Evolutionary conservation across 2,113 vertebrate genomes (phyloP).

Genomic region (Phrynosoma blainvillii): DNA sequence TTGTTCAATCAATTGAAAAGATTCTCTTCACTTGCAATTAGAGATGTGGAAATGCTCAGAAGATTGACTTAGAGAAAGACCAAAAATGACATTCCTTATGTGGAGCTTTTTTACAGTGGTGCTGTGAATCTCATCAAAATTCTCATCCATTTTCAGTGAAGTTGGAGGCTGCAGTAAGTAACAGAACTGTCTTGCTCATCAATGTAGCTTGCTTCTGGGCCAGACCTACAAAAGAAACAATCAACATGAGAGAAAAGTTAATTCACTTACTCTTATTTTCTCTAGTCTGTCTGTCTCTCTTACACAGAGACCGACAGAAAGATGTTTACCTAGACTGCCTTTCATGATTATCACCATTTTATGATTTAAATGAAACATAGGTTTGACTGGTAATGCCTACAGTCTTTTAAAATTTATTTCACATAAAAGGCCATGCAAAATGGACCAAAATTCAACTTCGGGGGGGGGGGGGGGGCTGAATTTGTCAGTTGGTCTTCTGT

Average conservation of each 20-base stretch:
- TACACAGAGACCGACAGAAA: too few species aligned
- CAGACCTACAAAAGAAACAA: neutral
- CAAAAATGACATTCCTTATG: neutral
- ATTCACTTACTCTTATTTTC: neutral
- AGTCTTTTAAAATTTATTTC: too few species aligned
- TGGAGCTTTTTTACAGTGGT: neutral
- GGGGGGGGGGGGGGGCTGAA: too few species aligned
- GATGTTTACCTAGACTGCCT: too few species aligned
- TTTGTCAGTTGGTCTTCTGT: too few species aligned
- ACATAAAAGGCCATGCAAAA: too few species aligned
- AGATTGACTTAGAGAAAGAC: neutral
- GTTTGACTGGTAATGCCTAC: too few species aligned
- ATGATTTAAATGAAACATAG: too few species aligned
- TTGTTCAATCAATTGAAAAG: neutral
- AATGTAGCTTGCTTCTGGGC: neutral
- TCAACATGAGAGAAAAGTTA: neutral
- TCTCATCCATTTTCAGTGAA: neutral
- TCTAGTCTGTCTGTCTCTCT: too few species aligned
- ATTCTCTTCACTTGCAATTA: neutral
- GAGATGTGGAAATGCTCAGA: neutral
- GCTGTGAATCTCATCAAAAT: neutral
- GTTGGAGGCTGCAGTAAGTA: slow-evolving; percentile 6
- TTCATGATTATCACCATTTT: too few species aligned
- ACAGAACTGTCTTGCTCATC: neutral
- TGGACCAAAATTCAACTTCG: too few species aligned